Conservation (phyloP, 1,140 invertebrate genomes). For the Drosophila asahinai region DNA sequence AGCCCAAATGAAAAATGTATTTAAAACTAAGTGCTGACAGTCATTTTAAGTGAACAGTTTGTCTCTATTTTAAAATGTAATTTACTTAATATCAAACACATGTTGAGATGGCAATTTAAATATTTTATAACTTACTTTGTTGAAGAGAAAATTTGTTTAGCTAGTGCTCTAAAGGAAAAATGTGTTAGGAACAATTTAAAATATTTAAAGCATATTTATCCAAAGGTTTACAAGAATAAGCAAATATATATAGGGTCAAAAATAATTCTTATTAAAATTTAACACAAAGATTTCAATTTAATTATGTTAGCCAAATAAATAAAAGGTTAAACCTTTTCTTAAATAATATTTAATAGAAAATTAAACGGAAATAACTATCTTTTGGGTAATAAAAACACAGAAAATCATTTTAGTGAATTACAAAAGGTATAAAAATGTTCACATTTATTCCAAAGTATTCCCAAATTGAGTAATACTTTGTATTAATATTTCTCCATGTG, state of each 20-base stretch:
- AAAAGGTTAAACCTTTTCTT: too few relatives aligned
- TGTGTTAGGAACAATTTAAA: neutral
- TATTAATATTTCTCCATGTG: conserved; percentile 1
- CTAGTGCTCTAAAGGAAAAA: neutral
- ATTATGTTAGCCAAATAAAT: too few relatives aligned
- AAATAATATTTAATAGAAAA: neutral
- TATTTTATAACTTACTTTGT: neutral
- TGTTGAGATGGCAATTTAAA: neutral
- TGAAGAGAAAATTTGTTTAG: fast-evolving
- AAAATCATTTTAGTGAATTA: neutral
- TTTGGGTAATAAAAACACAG: too few relatives aligned
- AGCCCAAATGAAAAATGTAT: neutral
- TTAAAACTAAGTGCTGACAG: conserved; percentile 1
- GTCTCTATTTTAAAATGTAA: neutral
- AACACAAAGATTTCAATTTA: too few relatives aligned
- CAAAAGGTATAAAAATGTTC: neutral
- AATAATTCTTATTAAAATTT: too few relatives aligned
- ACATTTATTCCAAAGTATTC: neutral
- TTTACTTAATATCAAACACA: neutral
- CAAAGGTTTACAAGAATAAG: neutral
- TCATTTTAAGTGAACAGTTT: neutral
- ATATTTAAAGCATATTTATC: too few relatives aligned
- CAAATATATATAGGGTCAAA: neutral
- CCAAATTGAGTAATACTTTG: neutral
- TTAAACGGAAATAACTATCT: too few relatives aligned